Evolutionary conservation across 2,113 vertebrate genomes (phyloP).

Genomic region (Rhynchomys soricoides): DNA sequence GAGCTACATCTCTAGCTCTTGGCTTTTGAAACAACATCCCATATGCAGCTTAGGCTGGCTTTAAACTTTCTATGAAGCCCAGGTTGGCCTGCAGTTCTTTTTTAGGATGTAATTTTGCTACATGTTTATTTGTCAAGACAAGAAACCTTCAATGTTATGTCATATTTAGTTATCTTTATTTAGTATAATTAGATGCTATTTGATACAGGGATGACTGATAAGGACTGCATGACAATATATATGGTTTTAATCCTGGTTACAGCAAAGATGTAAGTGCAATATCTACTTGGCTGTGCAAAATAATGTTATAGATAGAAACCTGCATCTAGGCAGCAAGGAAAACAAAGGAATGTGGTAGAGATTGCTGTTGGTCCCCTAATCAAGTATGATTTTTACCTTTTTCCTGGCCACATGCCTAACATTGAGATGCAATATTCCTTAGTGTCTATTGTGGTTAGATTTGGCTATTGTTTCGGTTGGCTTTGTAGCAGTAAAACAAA

Average conservation of each 20-base stretch:
- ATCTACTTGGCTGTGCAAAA: conserved; percentile 17
- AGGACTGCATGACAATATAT: background rate
- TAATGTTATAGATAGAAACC: background rate
- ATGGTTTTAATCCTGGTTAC: background rate
- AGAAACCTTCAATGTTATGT: background rate
- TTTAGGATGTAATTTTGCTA: background rate
- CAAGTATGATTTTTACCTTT: background rate
- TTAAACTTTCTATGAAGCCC: background rate
- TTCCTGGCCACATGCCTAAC: background rate
- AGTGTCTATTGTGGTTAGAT: background rate
- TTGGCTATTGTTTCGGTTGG: background rate
- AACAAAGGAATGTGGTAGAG: background rate
- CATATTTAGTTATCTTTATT: background rate
- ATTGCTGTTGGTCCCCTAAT: background rate
- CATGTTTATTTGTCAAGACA: background rate
- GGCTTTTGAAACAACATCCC: background rate
- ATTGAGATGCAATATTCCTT: background rate
- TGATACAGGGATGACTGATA: background rate
- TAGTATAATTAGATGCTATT: conserved; percentile 2
- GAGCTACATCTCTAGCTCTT: background rate
- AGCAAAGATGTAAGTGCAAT: background rate
- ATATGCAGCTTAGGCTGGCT: background rate
- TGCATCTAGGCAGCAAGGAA: background rate
- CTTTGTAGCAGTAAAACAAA: background rate
- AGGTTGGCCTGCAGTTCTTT: background rate